Evolutionary conservation across 2,113 vertebrate species (phyloP).

Genomic region (Grammomys dolichurus): DNA sequence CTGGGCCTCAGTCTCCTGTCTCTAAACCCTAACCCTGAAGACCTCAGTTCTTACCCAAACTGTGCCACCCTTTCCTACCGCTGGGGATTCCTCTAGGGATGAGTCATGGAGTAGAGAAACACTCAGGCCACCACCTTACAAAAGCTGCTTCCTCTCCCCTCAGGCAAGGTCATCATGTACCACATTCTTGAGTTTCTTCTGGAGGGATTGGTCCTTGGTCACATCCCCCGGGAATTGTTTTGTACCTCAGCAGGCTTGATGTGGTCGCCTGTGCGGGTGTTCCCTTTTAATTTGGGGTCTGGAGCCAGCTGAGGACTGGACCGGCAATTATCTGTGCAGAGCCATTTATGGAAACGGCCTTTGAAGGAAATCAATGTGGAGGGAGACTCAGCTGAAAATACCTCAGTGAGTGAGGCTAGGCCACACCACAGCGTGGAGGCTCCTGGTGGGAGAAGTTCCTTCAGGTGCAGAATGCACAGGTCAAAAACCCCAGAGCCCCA

Average conservation of each 20-base stretch:
- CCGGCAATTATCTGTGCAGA: slow-evolving; percentile 69
- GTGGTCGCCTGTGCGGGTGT: slow-evolving; percentile 68
- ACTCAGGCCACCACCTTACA: neutral
- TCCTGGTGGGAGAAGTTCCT: slow-evolving; percentile 29
- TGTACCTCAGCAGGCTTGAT: slow-evolving; percentile 60
- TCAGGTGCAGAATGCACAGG: neutral
- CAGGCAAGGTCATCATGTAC: neutral
- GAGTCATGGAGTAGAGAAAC: neutral
- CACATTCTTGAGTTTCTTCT: neutral
- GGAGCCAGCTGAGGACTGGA: slow-evolving; percentile 55
- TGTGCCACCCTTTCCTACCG: neutral
- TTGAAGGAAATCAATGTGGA: neutral
- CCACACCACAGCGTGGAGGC: neutral
- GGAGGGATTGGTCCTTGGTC: slow-evolving; percentile 39
- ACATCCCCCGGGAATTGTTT: slow-evolving; percentile 63
- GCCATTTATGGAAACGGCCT: slow-evolving; percentile 67
- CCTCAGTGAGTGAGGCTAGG: neutral
- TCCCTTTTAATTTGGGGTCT: slow-evolving; percentile 76
- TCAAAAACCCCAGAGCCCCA: neutral
- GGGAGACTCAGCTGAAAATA: slow-evolving; percentile 42
- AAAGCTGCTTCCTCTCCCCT: neutral
- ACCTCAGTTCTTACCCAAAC: slow-evolving; percentile 2
- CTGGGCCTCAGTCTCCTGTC: no score
- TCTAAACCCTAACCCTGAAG: neutral
- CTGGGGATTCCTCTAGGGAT: neutral